A percentile compares a stretch with the other conserved stretches of the same genome.
phyloP scores from a whole-genome alignment of 2,888 invertebrate genomes.

The Allygus modestus region DNA sequence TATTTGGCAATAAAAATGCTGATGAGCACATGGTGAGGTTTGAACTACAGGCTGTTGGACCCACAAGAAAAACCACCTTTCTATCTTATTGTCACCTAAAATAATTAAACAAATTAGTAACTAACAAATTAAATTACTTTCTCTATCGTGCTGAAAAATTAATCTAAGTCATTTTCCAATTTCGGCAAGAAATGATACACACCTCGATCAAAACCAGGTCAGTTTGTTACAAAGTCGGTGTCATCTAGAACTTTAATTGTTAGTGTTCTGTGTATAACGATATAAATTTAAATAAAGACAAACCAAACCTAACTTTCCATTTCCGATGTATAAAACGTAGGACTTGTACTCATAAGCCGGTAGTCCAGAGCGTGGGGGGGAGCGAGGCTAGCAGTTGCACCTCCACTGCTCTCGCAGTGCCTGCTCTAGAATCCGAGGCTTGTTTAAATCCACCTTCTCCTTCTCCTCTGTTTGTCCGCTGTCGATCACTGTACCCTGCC shows the following conservation, averaged over 20 bases:
- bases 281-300: background rate
- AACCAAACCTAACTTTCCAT: background rate
- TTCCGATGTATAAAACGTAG: background rate
- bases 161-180: too few relatives aligned
- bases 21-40: too few relatives aligned
- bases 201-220: background rate
- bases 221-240: background rate
- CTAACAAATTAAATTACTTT: too few relatives aligned
- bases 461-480: slow-evolving; percentile 65
- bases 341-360: background rate
- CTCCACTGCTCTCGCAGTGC: slow-evolving; percentile 67
- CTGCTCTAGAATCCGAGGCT: slow-evolving; percentile 67
- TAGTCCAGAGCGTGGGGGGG: background rate
- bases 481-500: slow-evolving; percentile 65
- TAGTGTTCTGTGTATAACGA: background rate
- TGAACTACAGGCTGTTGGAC: too few relatives aligned
- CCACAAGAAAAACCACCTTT: too few relatives aligned
- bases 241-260: background rate
- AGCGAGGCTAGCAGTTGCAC: slow-evolving; percentile 66
- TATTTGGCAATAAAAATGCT: too few relatives aligned
- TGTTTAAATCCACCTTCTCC: slow-evolving; percentile 66
- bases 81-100: too few relatives aligned
- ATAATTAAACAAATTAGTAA: too few relatives aligned
- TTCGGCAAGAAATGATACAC: background rate
- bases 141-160: too few relatives aligned